Percentiles rank a stretch among this genome's conserved stretches.
Evolutionary conservation across 2,888 invertebrate species (phyloP).

Genomic region (Amphipoea oculea): DNA sequence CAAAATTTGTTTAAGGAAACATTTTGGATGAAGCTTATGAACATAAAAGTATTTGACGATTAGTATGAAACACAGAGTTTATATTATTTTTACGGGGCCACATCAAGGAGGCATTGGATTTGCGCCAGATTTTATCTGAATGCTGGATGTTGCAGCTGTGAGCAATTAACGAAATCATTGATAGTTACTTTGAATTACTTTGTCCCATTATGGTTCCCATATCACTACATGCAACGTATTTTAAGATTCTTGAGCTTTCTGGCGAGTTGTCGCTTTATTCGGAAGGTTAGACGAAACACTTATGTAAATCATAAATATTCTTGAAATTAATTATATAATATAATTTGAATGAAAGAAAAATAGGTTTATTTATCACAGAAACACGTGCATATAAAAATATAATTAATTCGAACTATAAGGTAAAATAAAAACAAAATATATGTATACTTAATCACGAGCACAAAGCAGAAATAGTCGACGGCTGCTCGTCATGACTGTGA

Average conservation of each 20-base stretch:
- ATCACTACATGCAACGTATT: constrained; percentile 20
- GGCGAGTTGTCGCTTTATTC: constrained; percentile 7
- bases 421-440: no score
- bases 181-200: constrained; percentile 14
- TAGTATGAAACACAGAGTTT: constrained; percentile 22
- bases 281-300: constrained; percentile 8
- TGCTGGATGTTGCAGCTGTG: constrained; percentile 24
- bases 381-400: no score
- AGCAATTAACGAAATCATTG: constrained; percentile 16
- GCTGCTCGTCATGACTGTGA: no score
- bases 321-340: background rate
- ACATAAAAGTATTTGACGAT: constrained; percentile 13
- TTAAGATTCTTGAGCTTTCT: constrained; percentile 22
- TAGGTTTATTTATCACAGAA: no score
- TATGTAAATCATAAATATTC: constrained; percentile 33
- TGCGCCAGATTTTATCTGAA: constrained; percentile 23
- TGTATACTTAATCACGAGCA: no score
- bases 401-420: no score
- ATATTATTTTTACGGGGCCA: constrained; percentile 13
- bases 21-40: constrained; percentile 14
- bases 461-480: no score
- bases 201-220: background rate
- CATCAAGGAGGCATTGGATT: constrained; percentile 9
- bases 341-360: background rate
- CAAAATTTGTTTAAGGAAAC: constrained; percentile 21